Evolutionary conservation across 2,113 vertebrate species (phyloP).

Genomic region (Psammodynastes pulverulentus): DNA sequence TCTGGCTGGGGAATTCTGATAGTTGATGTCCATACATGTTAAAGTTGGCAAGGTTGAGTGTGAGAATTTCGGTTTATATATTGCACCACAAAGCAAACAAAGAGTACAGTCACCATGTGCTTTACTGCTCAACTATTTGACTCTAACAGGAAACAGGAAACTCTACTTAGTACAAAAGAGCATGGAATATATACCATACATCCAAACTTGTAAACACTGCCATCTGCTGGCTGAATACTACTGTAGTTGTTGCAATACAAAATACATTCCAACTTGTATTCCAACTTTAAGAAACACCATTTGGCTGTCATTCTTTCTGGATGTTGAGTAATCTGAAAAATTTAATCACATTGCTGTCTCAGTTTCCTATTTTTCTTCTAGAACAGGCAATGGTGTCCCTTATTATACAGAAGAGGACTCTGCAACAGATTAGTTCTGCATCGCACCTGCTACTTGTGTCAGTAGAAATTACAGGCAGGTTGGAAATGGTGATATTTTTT

Average conservation of each 20-base stretch:
- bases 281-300: background rate
- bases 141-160: too few species aligned
- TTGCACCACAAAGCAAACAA: too few species aligned
- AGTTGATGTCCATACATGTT: background rate
- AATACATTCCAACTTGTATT: too few species aligned
- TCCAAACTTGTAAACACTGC: too few species aligned
- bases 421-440: conserved; percentile 25
- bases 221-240: too few species aligned
- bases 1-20: background rate
- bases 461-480: background rate
- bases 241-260: too few species aligned
- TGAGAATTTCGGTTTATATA: too few species aligned
- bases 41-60: background rate
- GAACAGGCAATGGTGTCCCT: background rate
- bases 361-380: background rate
- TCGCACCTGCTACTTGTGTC: conserved; percentile 10
- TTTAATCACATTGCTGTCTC: background rate
- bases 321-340: background rate
- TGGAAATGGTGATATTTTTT: background rate
- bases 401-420: background rate
- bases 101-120: too few species aligned
- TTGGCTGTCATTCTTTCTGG: background rate
- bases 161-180: too few species aligned
- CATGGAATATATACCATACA: too few species aligned
- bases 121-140: too few species aligned